phyloP scores from a whole-genome alignment of 92 coral and sea anemone species.

The Porites rus region DNA sequence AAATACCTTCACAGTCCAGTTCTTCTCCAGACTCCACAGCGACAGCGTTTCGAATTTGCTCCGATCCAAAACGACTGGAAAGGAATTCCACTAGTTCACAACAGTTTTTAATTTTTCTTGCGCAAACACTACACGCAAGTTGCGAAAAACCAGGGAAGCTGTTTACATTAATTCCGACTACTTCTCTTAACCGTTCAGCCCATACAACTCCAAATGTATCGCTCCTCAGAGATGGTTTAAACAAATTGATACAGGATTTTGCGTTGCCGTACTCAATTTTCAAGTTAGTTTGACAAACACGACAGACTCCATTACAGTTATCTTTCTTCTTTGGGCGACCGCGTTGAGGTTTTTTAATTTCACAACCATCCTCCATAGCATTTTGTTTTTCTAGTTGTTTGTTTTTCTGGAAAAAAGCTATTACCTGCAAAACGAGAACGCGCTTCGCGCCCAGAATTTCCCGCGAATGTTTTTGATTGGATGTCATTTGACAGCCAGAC shows the following conservation, averaged over 20 bases:
- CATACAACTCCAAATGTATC: slow-evolving; percentile 54
- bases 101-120: slow-evolving; percentile 35
- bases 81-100: slow-evolving; percentile 1
- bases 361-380: background rate
- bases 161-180: slow-evolving; percentile 1
- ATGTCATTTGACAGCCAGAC: background rate
- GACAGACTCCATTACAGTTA: background rate
- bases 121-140: slow-evolving; percentile 48
- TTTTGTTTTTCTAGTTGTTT: background rate
- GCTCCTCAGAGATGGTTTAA: slow-evolving; percentile 38
- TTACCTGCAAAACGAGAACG: background rate
- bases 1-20: background rate
- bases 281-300: background rate
- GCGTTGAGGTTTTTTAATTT: background rate
- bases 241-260: slow-evolving; percentile 44
- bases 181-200: background rate
- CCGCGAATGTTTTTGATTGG: slow-evolving; percentile 16
- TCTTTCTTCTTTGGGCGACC: slow-evolving; percentile 6
- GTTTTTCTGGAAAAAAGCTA: background rate
- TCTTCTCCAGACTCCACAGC: background rate
- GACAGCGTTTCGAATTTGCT: background rate
- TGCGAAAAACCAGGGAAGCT: slow-evolving; percentile 24
- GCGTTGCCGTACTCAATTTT: background rate
- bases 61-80: background rate
- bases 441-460: background rate